These are phyloP conservation scores for Pseudochirops cupreus DNA, from an alignment of 2,797 vertebrate genomes.

Conservation along the genomic window DNA sequence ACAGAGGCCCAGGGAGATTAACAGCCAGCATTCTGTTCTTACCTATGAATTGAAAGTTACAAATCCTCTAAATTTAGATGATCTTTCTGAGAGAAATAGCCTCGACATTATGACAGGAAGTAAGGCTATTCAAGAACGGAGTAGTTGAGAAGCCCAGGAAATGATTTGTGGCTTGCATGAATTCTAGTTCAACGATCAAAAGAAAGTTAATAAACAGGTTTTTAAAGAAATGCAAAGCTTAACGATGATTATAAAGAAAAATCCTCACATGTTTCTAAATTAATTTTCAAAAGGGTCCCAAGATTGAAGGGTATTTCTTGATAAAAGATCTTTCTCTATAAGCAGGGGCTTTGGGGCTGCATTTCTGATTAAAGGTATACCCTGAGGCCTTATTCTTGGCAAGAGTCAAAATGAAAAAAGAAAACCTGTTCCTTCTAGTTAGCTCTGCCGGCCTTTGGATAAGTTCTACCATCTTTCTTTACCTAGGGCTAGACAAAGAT, in stretches of 20 bases:
- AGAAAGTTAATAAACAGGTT: conserved; percentile 49
- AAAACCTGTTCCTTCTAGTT: conserved; percentile 2
- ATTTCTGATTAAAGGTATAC: conserved; percentile 31
- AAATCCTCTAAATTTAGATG: conserved; percentile 20
- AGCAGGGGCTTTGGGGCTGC: neutral
- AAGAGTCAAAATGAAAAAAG: conserved; percentile 33
- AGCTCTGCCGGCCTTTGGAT: neutral
- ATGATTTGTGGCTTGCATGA: conserved; percentile 48
- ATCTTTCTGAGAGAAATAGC: conserved; percentile 61
- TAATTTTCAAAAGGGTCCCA: neutral
- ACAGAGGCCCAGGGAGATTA: conserved; percentile 12
- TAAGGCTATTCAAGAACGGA: conserved; percentile 54
- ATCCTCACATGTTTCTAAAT: conserved; percentile 14
- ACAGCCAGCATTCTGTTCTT: neutral
- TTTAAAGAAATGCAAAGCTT: conserved; percentile 35
- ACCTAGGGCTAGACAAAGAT: neutral
- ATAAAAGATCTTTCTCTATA: conserved; percentile 5
- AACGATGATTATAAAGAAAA: conserved; percentile 3
- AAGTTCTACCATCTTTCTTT: conserved; percentile 25
- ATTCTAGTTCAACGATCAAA: conserved; percentile 37
- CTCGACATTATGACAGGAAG: conserved; percentile 67
- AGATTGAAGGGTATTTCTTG: conserved; percentile 9
- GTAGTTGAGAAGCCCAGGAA: conserved; percentile 40
- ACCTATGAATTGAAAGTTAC: conserved; percentile 20
- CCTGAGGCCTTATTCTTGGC: conserved; percentile 38